Conservation (phyloP, 53 echinoderm and acorn worm species). For the Arbacia lixula region DNA sequence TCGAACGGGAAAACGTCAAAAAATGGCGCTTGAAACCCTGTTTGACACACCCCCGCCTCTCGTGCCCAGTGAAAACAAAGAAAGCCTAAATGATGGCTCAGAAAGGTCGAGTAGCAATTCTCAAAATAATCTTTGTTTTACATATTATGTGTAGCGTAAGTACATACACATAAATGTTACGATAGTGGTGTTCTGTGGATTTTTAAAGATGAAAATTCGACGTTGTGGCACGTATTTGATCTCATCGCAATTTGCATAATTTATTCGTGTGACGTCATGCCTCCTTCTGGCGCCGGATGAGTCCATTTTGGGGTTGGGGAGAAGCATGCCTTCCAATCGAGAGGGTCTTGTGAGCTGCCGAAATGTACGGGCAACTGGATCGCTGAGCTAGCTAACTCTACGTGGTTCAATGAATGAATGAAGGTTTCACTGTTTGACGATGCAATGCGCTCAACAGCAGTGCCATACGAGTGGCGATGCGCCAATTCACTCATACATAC, state of each 20-base stretch:
- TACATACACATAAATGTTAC: slow-evolving; percentile 47
- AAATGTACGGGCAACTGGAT: too few relatives aligned
- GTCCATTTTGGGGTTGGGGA: slow-evolving; percentile 9
- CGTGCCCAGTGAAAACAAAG: slow-evolving; percentile 99
- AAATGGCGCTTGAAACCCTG: slow-evolving; percentile 99
- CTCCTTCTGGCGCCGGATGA: slow-evolving; percentile 9
- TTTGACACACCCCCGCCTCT: slow-evolving; percentile 99
- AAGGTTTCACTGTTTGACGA: too few relatives aligned
- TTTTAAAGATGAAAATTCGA: background rate
- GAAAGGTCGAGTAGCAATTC: slow-evolving; percentile 60
- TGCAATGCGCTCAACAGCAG: too few relatives aligned
- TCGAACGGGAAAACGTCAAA: slow-evolving; percentile 72
- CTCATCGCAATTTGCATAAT: slow-evolving; percentile 32
- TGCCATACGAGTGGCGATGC: too few relatives aligned
- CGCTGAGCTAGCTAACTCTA: too few relatives aligned
- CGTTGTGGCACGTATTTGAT: too few relatives aligned
- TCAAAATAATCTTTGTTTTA: slow-evolving; percentile 56
- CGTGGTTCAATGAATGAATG: too few relatives aligned
- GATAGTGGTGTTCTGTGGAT: slow-evolving; percentile 52
- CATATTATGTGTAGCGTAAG: slow-evolving; percentile 57
- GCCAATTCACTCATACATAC: too few relatives aligned
- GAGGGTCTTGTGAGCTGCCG: too few relatives aligned
- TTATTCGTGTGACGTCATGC: slow-evolving; percentile 47
- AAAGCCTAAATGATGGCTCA: slow-evolving; percentile 61
- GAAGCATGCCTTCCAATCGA: too few relatives aligned